Evolutionary conservation across 2,113 vertebrate genomes (phyloP), one percentile per base, ranked within the genome.

Genomic region (Zosterops borbonicus): DNA sequence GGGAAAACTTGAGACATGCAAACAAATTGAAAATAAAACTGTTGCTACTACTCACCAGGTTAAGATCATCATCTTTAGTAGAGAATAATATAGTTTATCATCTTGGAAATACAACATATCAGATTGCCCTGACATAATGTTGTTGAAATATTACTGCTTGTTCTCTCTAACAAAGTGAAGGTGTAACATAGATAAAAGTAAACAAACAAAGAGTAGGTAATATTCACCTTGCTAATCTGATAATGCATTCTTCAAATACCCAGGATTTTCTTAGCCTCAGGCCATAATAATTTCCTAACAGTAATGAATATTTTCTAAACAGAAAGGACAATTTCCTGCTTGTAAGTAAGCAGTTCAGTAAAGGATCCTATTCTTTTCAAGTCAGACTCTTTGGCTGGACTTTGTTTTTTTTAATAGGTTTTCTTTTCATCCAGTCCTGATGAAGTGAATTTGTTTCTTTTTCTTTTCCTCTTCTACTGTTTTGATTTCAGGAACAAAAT

Each of bases 71-170:
- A 49, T 31, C 10, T 11, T 63, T 49, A 63, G 25, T 11, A 37
- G 39, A 47, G 6, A 75, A 29, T 22, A 44, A 63, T 52, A 13
- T 1, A 25, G 39, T 68, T 83, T 53, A 76, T 29, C 37, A 22
- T 73, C 37, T 64, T 35, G 56, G 39, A 92, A 81, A 77, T 23
- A 85, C 53, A 37, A 20, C 8, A 5, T 28, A 12, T 17, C 14
- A 35, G 14, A 44, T 14, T 60, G 1, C 3, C 5, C 5, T 0
- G 1, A 55, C 6, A 49, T 4, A 22, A 9, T 22, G 4, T 7
- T 44, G 10, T 41, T 69, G 33, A 71, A 88, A 15, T 3, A 2
- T 41, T 55, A n/a, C 6, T 49, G 2, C 1, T 52, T 9, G 23
- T 46, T 77, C 4, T 69, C 6, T 12, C 18, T 50, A 81, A 27